Conservation (phyloP, 2,113 vertebrate species). For the Centropus bengalensis region DNA sequence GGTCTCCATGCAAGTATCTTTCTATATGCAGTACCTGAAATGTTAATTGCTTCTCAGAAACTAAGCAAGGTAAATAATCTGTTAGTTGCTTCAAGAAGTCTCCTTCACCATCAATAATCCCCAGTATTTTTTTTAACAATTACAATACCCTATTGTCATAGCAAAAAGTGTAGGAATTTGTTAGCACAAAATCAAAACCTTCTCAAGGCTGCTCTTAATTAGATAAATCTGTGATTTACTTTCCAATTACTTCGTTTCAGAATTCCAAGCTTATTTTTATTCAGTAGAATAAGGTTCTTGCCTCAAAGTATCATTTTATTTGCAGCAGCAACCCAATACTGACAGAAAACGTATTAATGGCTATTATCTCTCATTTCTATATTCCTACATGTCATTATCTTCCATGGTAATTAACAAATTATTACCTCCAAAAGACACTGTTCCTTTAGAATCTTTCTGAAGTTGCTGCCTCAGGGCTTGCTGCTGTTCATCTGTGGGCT, state of each 20-base stretch:
- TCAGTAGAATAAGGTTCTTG: neutral
- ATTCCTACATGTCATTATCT: neutral
- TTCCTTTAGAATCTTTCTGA: constrained; percentile 79
- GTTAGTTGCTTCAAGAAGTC: neutral
- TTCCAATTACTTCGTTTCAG: neutral
- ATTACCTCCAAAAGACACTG: constrained; percentile 87
- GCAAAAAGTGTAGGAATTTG: neutral
- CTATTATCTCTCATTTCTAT: neutral
- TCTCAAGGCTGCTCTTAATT: neutral
- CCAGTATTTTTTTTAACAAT: neutral
- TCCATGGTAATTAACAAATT: neutral
- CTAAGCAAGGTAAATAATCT: neutral
- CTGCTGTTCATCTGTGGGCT: constrained; percentile 82
- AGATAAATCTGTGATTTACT: neutral
- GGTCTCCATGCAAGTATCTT: neutral
- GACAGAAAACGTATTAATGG: neutral
- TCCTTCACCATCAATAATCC: neutral
- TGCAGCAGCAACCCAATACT: neutral
- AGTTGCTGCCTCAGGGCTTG: constrained; percentile 84
- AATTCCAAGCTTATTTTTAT: neutral
- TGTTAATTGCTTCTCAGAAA: neutral
- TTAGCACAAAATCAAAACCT: neutral
- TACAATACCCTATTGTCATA: neutral
- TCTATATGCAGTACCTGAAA: neutral
- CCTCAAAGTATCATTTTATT: neutral